Evolutionary conservation across 2,113 vertebrate genomes (phyloP).

Genomic region (Cavia porcellus): DNA sequence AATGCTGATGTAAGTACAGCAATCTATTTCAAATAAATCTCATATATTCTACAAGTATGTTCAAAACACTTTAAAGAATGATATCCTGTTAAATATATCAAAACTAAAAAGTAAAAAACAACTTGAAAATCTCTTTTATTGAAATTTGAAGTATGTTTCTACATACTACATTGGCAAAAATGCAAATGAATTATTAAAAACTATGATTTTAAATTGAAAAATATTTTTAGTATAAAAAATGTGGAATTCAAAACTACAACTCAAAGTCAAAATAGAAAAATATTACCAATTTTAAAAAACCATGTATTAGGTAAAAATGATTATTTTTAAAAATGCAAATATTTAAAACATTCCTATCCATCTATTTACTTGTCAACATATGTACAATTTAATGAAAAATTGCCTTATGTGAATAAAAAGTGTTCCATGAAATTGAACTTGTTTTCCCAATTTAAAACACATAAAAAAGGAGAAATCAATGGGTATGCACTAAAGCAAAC

Average conservation of each 20-base stretch:
- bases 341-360: neutral
- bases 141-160: neutral
- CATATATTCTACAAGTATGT: neutral
- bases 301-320: neutral
- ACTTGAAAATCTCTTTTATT: neutral
- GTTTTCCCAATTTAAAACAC: neutral
- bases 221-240: neutral
- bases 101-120: neutral
- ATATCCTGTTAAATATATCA: neutral
- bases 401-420: neutral
- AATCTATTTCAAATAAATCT: neutral
- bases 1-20: neutral
- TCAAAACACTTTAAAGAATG: neutral
- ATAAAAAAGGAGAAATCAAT: neutral
- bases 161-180: neutral
- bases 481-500: neutral
- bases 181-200: neutral
- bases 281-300: neutral
- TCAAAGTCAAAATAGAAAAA: neutral
- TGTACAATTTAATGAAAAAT: neutral
- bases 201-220: neutral
- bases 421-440: neutral
- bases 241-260: neutral
- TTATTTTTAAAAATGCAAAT: neutral
- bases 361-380: neutral